Conservation (phyloP, 2,113 vertebrate species). For the Bathybates hornii region DNA sequence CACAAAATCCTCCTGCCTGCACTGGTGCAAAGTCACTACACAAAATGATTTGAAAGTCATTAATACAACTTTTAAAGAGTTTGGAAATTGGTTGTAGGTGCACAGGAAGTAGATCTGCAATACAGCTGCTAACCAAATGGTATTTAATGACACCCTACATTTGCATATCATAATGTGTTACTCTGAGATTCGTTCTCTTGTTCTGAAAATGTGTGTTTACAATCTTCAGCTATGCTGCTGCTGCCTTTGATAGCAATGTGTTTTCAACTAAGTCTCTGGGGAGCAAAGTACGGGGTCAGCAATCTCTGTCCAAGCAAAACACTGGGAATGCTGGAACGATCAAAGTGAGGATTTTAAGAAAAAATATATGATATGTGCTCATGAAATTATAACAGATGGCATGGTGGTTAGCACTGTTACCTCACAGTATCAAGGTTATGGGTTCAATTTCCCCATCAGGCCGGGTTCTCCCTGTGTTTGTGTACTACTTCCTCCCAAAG, state of each 20-base stretch:
- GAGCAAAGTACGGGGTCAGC: not conserved
- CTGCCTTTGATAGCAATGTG: not conserved
- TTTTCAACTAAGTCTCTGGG: not conserved
- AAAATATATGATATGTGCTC: rapidly evolving
- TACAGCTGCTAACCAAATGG: not conserved
- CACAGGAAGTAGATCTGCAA: not conserved
- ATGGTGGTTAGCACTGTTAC: not conserved
- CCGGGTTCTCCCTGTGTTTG: rapidly evolving
- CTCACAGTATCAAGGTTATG: not conserved
- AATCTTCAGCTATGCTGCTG: not conserved
- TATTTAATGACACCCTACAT: not conserved
- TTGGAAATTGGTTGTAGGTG: not conserved
- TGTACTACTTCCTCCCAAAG: too few relatives aligned
- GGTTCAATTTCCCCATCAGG: not conserved
- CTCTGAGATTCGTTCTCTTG: not conserved
- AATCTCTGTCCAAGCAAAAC: not conserved
- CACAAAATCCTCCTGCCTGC: not conserved
- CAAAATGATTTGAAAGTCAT: not conserved
- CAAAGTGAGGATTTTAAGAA: not conserved
- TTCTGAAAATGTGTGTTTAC: not conserved
- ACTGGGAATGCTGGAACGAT: not conserved
- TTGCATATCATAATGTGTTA: not conserved
- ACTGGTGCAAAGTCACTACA: not conserved
- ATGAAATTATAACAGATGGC: not conserved
- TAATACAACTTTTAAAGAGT: not conserved